A percentile compares a stretch with the other conserved stretches of the same genome.
phyloP scores from a whole-genome alignment of 2,888 invertebrate species.

The Brachyptera risi region DNA sequence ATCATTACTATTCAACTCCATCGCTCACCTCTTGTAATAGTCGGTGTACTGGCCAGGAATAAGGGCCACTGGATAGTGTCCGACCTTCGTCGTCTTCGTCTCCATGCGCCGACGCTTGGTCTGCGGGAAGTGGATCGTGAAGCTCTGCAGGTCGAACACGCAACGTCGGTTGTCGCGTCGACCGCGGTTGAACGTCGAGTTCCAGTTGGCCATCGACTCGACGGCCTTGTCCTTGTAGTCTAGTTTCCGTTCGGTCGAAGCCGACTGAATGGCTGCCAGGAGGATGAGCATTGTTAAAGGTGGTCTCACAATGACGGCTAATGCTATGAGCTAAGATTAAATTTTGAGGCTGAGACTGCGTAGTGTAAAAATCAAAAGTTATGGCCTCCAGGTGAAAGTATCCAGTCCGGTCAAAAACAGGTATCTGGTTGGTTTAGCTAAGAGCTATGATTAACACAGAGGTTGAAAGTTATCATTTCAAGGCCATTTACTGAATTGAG shows the following conservation, averaged over 20 bases:
- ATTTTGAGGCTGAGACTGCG: too few species aligned
- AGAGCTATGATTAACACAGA: too few species aligned
- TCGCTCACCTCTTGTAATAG: conserved; percentile 66
- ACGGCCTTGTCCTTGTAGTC: conserved; percentile 79
- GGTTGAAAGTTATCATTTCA: too few species aligned
- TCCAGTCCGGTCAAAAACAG: too few species aligned
- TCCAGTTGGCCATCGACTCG: conserved; percentile 85
- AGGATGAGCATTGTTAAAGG: neutral
- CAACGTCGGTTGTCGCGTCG: conserved; percentile 72
- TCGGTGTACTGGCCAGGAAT: conserved; percentile 97
- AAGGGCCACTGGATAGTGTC: conserved; percentile 85
- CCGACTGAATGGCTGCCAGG: conserved; percentile 29
- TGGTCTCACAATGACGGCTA: too few species aligned
- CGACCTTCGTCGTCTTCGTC: conserved; percentile 50
- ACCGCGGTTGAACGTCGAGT: conserved; percentile 75
- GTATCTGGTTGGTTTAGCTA: too few species aligned
- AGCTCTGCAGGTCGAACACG: conserved; percentile 90
- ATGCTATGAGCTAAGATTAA: too few species aligned
- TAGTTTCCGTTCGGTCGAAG: conserved; percentile 36
- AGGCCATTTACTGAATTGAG: too few species aligned
- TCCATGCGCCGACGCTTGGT: conserved; percentile 39
- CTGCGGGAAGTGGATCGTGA: conserved; percentile 72
- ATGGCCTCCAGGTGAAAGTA: too few species aligned
- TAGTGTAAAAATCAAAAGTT: too few species aligned
- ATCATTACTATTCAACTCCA: too few species aligned